These are phyloP conservation scores for Pachydiplax longipennis DNA, from an alignment of 2,888 invertebrate genomes.

Conservation along the genomic window DNA sequence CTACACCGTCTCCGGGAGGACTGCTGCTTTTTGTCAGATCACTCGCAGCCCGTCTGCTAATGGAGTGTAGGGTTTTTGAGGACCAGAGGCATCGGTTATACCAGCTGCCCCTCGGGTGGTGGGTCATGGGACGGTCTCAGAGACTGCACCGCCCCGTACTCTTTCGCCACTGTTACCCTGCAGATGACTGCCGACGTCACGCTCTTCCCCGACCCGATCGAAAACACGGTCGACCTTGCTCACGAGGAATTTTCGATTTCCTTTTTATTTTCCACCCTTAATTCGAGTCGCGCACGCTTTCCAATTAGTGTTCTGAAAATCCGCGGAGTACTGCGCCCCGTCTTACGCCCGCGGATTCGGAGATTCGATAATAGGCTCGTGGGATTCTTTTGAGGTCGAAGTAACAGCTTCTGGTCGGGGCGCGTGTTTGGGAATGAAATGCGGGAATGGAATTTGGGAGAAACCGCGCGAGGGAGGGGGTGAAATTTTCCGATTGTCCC, in stretches of 20 bases:
- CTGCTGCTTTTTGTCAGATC: slow-evolving; percentile 19
- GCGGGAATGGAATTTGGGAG: too few relatives aligned
- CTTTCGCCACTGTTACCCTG: background rate
- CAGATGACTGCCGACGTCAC: background rate
- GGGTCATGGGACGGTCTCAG: background rate
- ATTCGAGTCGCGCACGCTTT: background rate
- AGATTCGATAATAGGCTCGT: background rate
- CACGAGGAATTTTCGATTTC: background rate
- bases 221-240: background rate
- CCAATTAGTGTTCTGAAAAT: background rate
- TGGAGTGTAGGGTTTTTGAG: background rate
- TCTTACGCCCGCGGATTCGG: background rate
- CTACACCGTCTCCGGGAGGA: background rate
- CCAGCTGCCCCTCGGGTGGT: background rate
- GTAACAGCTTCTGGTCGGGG: background rate
- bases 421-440: too few relatives aligned
- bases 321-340: background rate
- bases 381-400: background rate
- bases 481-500: too few relatives aligned
- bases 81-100: background rate
- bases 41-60: slow-evolving; percentile 19
- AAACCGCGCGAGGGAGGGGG: too few relatives aligned
- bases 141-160: background rate
- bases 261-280: too few relatives aligned
- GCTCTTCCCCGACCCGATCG: background rate